phyloP scores from a whole-genome alignment of 2,888 invertebrate genomes.

The Leucoma salicis region DNA sequence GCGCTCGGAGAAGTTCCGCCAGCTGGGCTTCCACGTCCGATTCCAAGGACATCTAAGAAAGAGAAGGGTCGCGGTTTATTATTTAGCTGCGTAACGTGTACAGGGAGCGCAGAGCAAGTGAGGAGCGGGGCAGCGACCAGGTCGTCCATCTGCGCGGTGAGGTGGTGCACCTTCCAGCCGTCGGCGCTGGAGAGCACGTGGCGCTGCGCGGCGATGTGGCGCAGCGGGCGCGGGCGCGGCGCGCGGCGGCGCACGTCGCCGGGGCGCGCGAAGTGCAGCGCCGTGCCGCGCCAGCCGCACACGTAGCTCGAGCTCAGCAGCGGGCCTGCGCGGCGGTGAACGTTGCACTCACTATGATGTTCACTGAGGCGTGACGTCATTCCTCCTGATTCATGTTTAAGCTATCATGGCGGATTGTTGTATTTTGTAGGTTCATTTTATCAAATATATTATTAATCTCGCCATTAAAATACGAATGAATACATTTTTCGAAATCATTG shows the following conservation, averaged over 20 bases:
- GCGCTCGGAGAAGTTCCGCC: conserved; percentile 62
- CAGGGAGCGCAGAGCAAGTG: too few relatives aligned
- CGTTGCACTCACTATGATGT: background rate
- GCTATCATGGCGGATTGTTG: too few relatives aligned
- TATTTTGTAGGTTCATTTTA: too few relatives aligned
- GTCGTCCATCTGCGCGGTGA: conserved; percentile 96
- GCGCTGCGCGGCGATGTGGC: conserved; percentile 94
- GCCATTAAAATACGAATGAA: too few relatives aligned
- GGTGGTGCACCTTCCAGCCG: conserved; percentile 97
- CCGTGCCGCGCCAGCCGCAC: conserved; percentile 77
- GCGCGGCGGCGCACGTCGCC: conserved; percentile 95
- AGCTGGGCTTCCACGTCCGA: conserved; percentile 77
- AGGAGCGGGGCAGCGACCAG: conserved; percentile 79
- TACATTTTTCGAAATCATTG: too few relatives aligned
- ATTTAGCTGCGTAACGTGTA: too few relatives aligned
- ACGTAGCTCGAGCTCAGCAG: conserved; percentile 67
- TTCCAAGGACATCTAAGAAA: conserved; percentile 75
- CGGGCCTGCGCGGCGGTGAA: conserved; percentile 63
- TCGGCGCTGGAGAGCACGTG: conserved; percentile 93
- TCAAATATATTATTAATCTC: too few relatives aligned
- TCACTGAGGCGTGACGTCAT: too few relatives aligned
- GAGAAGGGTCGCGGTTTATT: background rate
- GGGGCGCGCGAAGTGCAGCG: conserved; percentile 73
- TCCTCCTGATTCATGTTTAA: too few relatives aligned
- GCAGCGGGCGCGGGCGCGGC: conserved; percentile 87